Percentiles rank a stretch among this genome's conserved stretches.
phyloP scores from a whole-genome alignment of 2,113 vertebrate species.

The Asarcornis scutulata region DNA sequence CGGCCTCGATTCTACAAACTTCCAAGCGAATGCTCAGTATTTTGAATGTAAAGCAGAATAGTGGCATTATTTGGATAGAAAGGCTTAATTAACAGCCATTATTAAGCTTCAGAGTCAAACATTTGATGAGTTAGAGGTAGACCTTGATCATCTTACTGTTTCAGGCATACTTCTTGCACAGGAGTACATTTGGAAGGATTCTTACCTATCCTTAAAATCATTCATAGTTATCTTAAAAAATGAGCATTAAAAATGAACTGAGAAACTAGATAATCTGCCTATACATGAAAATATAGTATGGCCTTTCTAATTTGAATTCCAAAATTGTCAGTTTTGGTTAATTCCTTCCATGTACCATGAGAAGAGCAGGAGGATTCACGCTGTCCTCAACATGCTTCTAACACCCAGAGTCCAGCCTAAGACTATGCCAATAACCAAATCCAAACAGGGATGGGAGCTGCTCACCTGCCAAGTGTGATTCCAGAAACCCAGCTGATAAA shows the following conservation, averaged over 20 bases:
- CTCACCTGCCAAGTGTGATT: neutral
- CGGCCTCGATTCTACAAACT: neutral
- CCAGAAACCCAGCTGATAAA: neutral
- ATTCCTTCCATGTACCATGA: neutral
- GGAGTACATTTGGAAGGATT: neutral
- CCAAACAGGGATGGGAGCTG: rapidly evolving
- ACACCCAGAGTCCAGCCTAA: neutral
- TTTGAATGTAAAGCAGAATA: neutral
- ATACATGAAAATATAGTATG: rapidly evolving
- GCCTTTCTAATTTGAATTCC: neutral
- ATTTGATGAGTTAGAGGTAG: neutral
- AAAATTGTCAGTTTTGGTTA: rapidly evolving
- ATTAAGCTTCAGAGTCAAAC: neutral
- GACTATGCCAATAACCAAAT: rapidly evolving
- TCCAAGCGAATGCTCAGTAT: neutral
- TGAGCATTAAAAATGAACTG: neutral
- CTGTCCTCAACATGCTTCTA: neutral
- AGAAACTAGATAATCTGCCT: neutral
- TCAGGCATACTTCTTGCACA: neutral
- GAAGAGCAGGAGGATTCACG: neutral
- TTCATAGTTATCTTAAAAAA: neutral
- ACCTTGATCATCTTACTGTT: rapidly evolving
- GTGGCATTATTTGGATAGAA: neutral
- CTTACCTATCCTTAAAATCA: neutral
- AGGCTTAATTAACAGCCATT: neutral